A percentile compares a stretch with the other conserved stretches of the same genome.
phyloP scores from a whole-genome alignment of 2,888 invertebrate species.

The Apodemia hepburni region DNA sequence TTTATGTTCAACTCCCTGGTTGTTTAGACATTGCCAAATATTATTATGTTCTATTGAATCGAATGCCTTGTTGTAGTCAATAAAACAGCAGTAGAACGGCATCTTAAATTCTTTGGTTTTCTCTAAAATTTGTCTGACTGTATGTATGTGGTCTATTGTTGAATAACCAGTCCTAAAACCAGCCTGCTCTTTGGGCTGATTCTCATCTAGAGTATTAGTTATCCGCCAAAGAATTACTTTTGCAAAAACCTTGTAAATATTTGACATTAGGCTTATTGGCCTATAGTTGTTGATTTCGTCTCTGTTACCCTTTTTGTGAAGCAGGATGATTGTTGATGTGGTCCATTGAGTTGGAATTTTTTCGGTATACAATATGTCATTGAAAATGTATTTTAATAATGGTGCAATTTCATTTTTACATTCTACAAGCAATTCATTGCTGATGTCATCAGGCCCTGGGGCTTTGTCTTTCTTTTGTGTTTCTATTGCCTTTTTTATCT shows the following conservation, averaged over 20 bases:
- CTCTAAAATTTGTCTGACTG: too few species aligned
- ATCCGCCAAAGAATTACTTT: too few species aligned
- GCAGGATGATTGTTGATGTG: conserved; percentile 22
- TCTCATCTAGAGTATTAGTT: too few species aligned
- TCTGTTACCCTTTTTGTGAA: conserved; percentile 24
- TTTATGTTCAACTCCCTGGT: too few species aligned
- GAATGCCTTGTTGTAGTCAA: too few species aligned
- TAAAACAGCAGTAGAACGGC: too few species aligned
- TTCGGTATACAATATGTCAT: conserved; percentile 22
- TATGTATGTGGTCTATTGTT: too few species aligned
- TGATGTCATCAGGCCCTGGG: conserved; percentile 17
- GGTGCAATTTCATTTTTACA: conserved; percentile 15
- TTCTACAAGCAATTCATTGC: conserved; percentile 12
- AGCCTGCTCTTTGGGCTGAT: too few species aligned
- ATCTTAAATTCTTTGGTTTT: too few species aligned
- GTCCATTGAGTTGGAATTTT: conserved; percentile 21
- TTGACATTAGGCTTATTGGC: conserved; percentile 15
- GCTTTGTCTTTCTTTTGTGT: conserved; percentile 24
- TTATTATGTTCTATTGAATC: too few species aligned
- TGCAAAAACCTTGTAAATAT: not conserved
- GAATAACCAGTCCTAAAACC: too few species aligned
- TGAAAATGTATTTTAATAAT: conserved; percentile 21
- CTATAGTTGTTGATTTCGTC: conserved; percentile 21
- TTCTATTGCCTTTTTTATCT: conserved; percentile 21
- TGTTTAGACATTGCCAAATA: too few species aligned